Conservation (phyloP, 2,797 vertebrate genomes). For the Ctenopoma multispine region DNA sequence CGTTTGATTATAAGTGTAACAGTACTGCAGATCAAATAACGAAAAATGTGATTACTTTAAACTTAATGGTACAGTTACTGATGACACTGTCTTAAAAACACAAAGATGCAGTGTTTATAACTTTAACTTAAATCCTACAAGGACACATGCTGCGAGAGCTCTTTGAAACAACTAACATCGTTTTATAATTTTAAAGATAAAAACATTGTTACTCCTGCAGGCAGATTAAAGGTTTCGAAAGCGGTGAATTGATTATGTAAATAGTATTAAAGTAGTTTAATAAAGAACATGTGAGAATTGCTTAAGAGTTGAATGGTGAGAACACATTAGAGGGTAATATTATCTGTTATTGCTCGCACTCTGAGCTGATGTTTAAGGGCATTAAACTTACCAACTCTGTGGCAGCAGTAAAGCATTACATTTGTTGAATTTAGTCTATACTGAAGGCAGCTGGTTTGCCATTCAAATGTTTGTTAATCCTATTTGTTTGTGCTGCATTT, state of each 20-base stretch:
- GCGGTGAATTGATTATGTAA: neutral
- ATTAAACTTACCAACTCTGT: neutral
- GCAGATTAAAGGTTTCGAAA: constrained; percentile 14
- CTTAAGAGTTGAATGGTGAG: neutral
- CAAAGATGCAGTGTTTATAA: constrained; percentile 8
- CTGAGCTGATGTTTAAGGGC: neutral
- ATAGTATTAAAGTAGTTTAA: neutral
- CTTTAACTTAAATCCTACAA: neutral
- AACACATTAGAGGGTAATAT: neutral
- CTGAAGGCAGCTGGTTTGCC: constrained; percentile 42
- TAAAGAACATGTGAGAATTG: neutral
- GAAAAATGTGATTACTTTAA: constrained; percentile 1
- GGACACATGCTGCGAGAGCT: neutral
- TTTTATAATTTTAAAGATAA: neutral
- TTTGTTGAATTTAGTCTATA: neutral
- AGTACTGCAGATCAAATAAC: neutral
- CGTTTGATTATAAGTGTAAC: no score
- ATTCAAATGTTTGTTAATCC: neutral
- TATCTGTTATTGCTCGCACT: neutral
- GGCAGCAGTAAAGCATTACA: neutral
- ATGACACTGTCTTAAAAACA: neutral
- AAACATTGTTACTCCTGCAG: neutral
- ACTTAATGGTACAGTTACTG: neutral
- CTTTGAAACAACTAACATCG: neutral
- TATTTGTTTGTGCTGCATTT: neutral